Conservation (phyloP, 1,140 invertebrate species). For the Papilio dardanus region DNA sequence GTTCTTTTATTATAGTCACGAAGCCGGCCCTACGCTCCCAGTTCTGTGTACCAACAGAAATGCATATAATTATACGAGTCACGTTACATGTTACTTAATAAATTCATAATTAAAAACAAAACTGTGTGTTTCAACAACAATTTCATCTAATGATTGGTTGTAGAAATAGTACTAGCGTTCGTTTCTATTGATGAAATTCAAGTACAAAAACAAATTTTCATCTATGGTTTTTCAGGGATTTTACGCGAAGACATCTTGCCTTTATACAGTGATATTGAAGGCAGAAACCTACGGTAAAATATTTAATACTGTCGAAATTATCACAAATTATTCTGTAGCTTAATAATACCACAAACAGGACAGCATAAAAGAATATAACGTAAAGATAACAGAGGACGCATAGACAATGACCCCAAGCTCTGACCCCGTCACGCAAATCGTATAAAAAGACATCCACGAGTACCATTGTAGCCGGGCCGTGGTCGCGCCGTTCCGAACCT, state of each 20-base stretch:
- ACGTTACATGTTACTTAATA: slow-evolving; percentile 1
- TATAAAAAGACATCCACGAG: slow-evolving; percentile 27
- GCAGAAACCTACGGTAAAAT: too few relatives aligned
- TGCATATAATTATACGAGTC: slow-evolving; percentile 18
- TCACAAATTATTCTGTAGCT: neutral
- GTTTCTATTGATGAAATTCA: neutral
- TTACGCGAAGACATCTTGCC: too few relatives aligned
- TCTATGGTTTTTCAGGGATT: too few relatives aligned
- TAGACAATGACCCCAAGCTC: slow-evolving; percentile 10
- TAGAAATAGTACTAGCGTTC: neutral
- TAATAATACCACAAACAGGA: neutral
- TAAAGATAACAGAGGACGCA: slow-evolving; percentile 5
- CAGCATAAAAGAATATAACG: neutral
- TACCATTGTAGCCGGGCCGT: slow-evolving; percentile 8
- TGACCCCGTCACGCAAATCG: slow-evolving; percentile 21
- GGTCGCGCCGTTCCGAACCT: slow-evolving; percentile 18
- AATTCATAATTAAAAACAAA: neutral
- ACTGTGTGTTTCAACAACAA: neutral
- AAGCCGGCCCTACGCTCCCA: slow-evolving; percentile 21
- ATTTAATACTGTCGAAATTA: too few relatives aligned
- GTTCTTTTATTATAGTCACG: slow-evolving; percentile 32
- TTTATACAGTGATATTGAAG: too few relatives aligned
- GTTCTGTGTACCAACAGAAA: slow-evolving; percentile 10
- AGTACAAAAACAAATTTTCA: too few relatives aligned
- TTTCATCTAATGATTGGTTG: too few relatives aligned